These are phyloP conservation scores for Vireo altiloquus DNA, from an alignment of 2,113 vertebrate species.

Conservation along the genomic window DNA sequence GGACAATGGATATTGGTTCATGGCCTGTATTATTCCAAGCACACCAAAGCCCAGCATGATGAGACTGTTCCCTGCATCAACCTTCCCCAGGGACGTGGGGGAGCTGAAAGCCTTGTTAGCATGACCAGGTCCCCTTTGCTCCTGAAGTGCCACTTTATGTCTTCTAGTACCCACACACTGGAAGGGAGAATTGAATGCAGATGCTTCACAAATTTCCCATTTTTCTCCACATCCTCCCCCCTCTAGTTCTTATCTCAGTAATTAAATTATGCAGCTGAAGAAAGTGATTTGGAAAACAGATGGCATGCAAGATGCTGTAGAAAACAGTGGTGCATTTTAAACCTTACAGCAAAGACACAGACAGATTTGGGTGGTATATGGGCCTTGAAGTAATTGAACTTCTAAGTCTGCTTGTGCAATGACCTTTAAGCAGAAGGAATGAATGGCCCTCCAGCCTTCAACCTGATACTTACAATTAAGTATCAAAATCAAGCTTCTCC, in stretches of 20 bases:
- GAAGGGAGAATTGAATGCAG: neutral
- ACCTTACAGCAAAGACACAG: neutral
- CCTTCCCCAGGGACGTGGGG: neutral
- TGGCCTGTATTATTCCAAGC: neutral
- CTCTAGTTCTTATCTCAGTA: neutral
- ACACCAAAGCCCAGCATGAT: rapidly evolving
- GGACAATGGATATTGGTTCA: neutral
- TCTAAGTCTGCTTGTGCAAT: neutral
- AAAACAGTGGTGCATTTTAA: neutral
- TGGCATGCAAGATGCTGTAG: slow-evolving; percentile 20
- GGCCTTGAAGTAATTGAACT: neutral
- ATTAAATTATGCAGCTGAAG: slow-evolving; percentile 46
- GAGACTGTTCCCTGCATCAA: neutral
- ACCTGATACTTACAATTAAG: neutral
- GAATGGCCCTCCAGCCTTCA: neutral
- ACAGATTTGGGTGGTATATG: neutral
- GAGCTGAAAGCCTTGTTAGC: neutral
- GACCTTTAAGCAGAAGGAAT: neutral
- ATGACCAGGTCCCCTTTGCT: neutral
- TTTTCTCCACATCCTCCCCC: neutral
- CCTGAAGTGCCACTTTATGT: neutral
- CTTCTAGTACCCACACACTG: neutral
- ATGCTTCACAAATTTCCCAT: neutral
- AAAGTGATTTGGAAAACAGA: slow-evolving; percentile 59
- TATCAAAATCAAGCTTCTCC: neutral